Percentiles rank a stretch among this genome's conserved stretches.
Evolutionary conservation across 2,888 invertebrate species (phyloP).

Genomic region (Tetranychus piercei): DNA sequence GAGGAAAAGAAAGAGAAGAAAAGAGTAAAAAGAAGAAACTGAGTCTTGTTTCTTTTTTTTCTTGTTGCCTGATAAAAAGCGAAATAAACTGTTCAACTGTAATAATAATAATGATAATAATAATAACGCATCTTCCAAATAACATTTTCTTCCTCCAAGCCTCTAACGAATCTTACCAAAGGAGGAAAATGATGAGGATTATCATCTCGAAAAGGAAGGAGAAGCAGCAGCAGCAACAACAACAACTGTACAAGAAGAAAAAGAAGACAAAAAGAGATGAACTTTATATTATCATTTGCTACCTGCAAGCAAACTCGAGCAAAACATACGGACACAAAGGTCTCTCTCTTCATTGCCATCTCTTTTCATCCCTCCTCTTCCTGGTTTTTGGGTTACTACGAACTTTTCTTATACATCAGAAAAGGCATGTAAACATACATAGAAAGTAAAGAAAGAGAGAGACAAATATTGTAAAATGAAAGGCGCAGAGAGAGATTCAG

Average conservation of each 20-base stretch:
- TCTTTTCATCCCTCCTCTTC: constrained; percentile 7
- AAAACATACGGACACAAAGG: background rate
- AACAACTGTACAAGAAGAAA: background rate
- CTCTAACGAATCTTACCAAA: background rate
- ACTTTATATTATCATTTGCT: background rate
- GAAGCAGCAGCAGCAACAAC: background rate
- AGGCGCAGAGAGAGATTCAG: background rate
- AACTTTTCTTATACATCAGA: background rate
- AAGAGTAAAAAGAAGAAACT: background rate
- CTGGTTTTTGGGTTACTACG: constrained; percentile 1
- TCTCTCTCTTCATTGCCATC: background rate
- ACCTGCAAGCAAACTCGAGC: background rate
- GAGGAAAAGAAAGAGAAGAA: background rate
- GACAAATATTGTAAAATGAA: background rate
- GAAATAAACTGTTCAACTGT: background rate
- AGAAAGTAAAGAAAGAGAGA: constrained; percentile 1
- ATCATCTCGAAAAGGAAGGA: background rate
- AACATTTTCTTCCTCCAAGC: background rate
- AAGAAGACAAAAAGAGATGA: background rate
- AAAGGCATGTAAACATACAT: constrained; percentile 1
- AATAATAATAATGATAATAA: background rate
- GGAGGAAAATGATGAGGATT: background rate
- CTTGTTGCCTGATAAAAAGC: background rate
- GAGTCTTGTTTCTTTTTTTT: background rate
- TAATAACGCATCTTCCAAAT: background rate